These are phyloP conservation scores for Epinotia nisella DNA, from an alignment of 2,888 invertebrate genomes.

Conservation along the genomic window DNA sequence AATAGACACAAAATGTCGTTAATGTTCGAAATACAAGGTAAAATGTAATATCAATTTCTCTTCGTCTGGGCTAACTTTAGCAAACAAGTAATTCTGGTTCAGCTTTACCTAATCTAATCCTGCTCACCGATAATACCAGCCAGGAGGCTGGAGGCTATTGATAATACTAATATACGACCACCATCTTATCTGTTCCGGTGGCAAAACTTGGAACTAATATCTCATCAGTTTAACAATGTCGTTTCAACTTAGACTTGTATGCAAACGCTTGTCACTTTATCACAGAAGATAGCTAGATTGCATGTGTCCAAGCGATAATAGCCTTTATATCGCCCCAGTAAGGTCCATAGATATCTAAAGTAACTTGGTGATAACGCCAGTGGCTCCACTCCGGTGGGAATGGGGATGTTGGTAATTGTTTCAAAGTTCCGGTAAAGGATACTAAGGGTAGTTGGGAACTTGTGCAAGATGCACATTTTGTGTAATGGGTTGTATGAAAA, in stretches of 20 bases:
- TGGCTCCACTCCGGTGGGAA: slow-evolving; percentile 18
- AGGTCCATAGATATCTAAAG: neutral
- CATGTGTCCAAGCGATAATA: neutral
- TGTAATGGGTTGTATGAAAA: slow-evolving; percentile 4
- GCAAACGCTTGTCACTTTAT: neutral
- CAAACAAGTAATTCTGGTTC: neutral
- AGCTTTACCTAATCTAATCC: slow-evolving; percentile 22
- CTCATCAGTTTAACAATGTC: neutral
- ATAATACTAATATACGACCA: slow-evolving; percentile 26
- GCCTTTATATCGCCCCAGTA: neutral
- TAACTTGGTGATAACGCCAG: slow-evolving; percentile 3
- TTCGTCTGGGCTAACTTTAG: neutral
- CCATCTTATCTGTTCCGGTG: slow-evolving; percentile 5
- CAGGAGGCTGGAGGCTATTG: slow-evolving; percentile 6
- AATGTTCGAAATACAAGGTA: no score
- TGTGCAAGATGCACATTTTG: slow-evolving; percentile 19
- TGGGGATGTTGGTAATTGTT: slow-evolving; percentile 14
- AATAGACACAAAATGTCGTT: no score
- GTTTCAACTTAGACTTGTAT: neutral
- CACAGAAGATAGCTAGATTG: neutral
- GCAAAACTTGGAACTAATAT: neutral
- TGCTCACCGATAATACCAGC: slow-evolving; percentile 1
- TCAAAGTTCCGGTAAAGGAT: slow-evolving; percentile 16
- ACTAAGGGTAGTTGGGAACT: slow-evolving; percentile 13
- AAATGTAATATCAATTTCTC: neutral